phyloP scores from a whole-genome alignment of 2,113 vertebrate genomes.

The Nanorana parkeri region DNA sequence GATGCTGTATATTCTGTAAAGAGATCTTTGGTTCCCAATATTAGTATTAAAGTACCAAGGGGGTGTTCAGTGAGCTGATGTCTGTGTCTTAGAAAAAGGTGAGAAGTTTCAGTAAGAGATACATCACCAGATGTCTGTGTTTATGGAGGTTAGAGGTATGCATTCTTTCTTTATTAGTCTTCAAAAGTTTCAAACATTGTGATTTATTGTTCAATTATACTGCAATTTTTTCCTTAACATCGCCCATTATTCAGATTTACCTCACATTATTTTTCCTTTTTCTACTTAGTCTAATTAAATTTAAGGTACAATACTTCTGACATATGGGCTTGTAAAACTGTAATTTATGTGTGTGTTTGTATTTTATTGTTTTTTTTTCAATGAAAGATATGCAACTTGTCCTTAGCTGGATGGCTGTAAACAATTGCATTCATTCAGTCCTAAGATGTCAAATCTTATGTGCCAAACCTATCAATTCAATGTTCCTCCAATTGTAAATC shows the following conservation, averaged over 20 bases:
- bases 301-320: background rate
- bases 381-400: background rate
- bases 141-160: constrained; percentile 22
- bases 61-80: background rate
- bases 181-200: background rate
- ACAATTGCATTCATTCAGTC: background rate
- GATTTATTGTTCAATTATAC: background rate
- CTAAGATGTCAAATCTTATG: background rate
- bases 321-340: constrained; percentile 41
- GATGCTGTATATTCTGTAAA: too few relatives aligned
- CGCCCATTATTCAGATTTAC: constrained; percentile 35
- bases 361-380: constrained; percentile 1
- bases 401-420: background rate
- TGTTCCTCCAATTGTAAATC: constrained; percentile 78
- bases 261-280: constrained; percentile 17
- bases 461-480: constrained; percentile 2
- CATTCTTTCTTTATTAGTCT: constrained; percentile 8
- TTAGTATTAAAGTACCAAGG: background rate
- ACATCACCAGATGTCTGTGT: constrained; percentile 7
- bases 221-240: constrained; percentile 1
- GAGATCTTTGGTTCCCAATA: background rate
- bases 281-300: constrained; percentile 11
- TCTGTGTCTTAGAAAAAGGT: constrained; percentile 9
- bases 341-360: constrained; percentile 50
- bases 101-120: background rate